These are phyloP conservation scores for Microctonus hyperodae DNA, from an alignment of 2,888 invertebrate genomes.

Conservation along the genomic window DNA sequence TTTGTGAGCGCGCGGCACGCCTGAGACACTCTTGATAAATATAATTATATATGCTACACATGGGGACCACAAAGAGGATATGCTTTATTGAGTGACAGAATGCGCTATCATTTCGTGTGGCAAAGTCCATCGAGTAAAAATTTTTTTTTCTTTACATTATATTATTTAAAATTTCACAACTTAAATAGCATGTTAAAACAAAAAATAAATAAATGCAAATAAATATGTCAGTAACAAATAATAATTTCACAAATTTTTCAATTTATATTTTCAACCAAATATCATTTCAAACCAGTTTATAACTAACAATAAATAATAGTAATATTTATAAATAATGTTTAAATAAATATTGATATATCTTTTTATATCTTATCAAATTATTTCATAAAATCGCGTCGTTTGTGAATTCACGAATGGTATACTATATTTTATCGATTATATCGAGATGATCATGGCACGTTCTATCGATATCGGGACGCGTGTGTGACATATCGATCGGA, in stretches of 20 bases:
- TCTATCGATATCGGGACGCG: conserved; percentile 38
- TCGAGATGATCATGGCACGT: conserved; percentile 35
- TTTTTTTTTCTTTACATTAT: too few relatives aligned
- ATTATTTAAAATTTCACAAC: background rate
- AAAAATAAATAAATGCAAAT: background rate
- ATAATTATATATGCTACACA: conserved; percentile 32
- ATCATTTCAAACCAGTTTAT: too few relatives aligned
- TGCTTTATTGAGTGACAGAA: conserved; percentile 38
- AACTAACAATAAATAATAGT: too few relatives aligned
- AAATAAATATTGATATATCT: background rate
- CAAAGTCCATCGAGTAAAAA: background rate
- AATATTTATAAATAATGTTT: too few relatives aligned
- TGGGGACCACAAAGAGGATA: conserved; percentile 14
- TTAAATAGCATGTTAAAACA: background rate
- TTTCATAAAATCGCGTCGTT: conserved; percentile 17
- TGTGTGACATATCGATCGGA: conserved; percentile 41
- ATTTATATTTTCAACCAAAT: too few relatives aligned
- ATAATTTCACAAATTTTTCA: too few relatives aligned
- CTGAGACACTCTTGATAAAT: conserved; percentile 25
- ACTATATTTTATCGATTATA: conserved; percentile 15
- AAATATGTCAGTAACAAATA: too few relatives aligned
- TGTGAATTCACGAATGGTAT: conserved; percentile 26
- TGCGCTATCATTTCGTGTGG: background rate
- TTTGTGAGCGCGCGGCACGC: conserved; percentile 26
- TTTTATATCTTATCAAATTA: conserved; percentile 3